Evolutionary conservation across 2,113 vertebrate species (phyloP).

Genomic region (Redunca redunca): DNA sequence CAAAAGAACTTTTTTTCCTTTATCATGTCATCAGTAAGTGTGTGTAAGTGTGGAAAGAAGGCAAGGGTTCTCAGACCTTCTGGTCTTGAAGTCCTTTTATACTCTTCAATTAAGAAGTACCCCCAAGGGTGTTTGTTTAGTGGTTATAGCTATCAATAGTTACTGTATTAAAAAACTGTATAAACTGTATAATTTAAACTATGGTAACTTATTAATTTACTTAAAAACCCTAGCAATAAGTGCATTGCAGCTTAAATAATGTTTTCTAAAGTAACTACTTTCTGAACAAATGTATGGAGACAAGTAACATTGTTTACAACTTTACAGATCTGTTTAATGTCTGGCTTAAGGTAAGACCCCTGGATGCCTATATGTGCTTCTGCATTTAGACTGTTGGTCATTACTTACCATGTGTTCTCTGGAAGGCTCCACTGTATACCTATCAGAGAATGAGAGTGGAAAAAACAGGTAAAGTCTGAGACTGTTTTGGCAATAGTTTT

Average conservation of each 20-base stretch:
- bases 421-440: not conserved
- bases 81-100: not conserved
- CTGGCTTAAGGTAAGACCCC: not conserved
- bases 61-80: not conserved
- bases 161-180: not conserved
- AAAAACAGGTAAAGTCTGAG: not conserved
- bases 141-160: not conserved
- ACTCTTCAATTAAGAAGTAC: not conserved
- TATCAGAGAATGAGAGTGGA: not conserved
- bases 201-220: not conserved
- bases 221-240: slow-evolving; percentile 19
- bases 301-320: not conserved
- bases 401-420: not conserved
- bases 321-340: not conserved
- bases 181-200: not conserved
- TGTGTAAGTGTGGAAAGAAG: not conserved
- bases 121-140: not conserved
- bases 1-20: not conserved
- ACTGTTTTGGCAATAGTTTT: not conserved
- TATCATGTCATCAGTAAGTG: not conserved
- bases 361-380: not conserved
- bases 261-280: not conserved
- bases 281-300: not conserved
- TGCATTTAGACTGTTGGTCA: not conserved
- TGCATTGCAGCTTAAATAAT: not conserved